These are phyloP conservation scores for Chionis minor DNA, from an alignment of 2,113 vertebrate species.

Conservation along the genomic window DNA sequence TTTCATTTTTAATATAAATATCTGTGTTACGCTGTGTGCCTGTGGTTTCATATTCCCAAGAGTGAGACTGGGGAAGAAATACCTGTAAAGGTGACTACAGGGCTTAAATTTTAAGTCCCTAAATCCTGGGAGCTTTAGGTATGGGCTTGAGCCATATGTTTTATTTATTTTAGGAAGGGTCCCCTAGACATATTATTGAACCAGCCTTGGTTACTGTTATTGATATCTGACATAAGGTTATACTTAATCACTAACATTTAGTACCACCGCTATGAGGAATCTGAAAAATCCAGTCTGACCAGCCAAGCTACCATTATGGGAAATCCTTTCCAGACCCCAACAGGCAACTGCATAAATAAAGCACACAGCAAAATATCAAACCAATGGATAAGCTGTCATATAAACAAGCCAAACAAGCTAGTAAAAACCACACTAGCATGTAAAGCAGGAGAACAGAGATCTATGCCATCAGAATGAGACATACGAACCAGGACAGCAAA, in stretches of 20 bases:
- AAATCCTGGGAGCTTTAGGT: conserved; percentile 63
- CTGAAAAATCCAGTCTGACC: conserved; percentile 60
- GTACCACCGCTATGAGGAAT: conserved; percentile 44
- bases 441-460: conserved; percentile 17
- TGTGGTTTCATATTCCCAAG: conserved; percentile 63
- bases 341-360: conserved; percentile 61
- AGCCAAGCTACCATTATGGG: conserved; percentile 35
- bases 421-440: conserved; percentile 33
- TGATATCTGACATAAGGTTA: conserved; percentile 68
- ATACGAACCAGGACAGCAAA: background rate
- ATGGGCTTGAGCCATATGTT: conserved; percentile 56
- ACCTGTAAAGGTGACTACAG: conserved; percentile 63
- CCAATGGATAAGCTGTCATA: conserved; percentile 42
- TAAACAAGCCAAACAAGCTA: conserved; percentile 39
- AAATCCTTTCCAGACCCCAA: conserved; percentile 57
- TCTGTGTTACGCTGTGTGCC: conserved; percentile 15
- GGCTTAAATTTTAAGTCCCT: conserved; percentile 66
- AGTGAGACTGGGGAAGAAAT: conserved; percentile 54
- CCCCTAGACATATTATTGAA: conserved; percentile 58
- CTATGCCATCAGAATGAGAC: background rate
- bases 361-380: conserved; percentile 47
- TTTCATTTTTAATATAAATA: conserved; percentile 66
- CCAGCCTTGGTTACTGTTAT: conserved; percentile 66
- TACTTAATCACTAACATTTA: conserved; percentile 68
- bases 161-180: conserved; percentile 71